phyloP scores from a whole-genome alignment of 1,140 invertebrate genomes.

The Drosophila athabasca region DNA sequence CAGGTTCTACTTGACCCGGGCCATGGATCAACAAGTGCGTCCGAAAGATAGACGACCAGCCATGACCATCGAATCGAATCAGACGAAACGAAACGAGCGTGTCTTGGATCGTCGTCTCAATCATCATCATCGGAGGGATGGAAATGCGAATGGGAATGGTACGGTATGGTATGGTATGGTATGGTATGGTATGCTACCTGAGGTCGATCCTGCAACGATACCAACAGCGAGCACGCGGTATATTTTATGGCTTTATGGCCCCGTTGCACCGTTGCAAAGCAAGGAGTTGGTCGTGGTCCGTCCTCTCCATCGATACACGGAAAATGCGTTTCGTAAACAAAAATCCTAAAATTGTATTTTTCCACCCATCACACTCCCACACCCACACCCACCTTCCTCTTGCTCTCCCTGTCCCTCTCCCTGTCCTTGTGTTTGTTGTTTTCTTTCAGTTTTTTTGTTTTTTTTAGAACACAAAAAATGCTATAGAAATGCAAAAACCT shows the following conservation, averaged over 20 bases:
- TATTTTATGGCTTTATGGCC: slow-evolving; percentile 44
- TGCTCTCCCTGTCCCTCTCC: not conserved
- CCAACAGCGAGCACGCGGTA: slow-evolving; percentile 26
- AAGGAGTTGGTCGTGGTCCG: slow-evolving; percentile 52
- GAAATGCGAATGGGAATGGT: not conserved
- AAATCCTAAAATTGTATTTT: slow-evolving; percentile 34
- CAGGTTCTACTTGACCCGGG: slow-evolving; percentile 35
- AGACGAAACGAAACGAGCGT: too few species aligned
- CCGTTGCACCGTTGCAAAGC: slow-evolving; percentile 47
- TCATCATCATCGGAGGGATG: slow-evolving; percentile 35
- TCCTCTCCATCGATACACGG: slow-evolving; percentile 41
- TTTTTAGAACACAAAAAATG: not conserved
- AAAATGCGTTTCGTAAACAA: slow-evolving; percentile 78
- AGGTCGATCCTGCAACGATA: not conserved
- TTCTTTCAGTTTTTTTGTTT: slow-evolving; percentile 24
- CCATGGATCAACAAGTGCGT: slow-evolving; percentile 43
- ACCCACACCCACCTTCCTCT: not conserved
- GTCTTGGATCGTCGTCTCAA: not conserved
- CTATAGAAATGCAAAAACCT: slow-evolving; percentile 7
- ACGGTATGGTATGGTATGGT: too few species aligned
- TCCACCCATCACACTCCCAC: slow-evolving; percentile 2
- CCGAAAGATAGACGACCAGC: not conserved
- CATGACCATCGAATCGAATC: slow-evolving; percentile 6
- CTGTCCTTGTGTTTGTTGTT: not conserved
- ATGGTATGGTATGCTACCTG: slow-evolving; percentile 19